phyloP scores from a whole-genome alignment of 2,888 invertebrate species.

The Folsomia manolachei region DNA sequence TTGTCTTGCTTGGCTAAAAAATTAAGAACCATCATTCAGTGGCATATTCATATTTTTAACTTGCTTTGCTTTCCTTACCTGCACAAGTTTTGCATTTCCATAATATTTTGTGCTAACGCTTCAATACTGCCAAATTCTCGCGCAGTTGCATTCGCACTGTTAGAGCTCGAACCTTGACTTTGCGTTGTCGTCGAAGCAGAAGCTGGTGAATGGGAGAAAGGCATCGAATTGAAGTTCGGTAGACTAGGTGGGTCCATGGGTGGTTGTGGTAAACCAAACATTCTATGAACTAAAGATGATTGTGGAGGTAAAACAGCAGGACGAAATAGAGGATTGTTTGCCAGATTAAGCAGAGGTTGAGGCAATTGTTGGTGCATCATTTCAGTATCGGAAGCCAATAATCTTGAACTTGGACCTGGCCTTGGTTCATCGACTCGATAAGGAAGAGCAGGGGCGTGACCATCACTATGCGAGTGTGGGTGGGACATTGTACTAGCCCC shows the following conservation, averaged over 20 bases:
- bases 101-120: constrained; percentile 48
- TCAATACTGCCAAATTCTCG: constrained; percentile 44
- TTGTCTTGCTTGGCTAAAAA: neutral
- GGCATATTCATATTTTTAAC: neutral
- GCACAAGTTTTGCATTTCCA: constrained; percentile 50
- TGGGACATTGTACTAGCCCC: neutral
- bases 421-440: neutral
- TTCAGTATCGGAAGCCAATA: neutral
- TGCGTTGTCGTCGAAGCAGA: constrained; percentile 18
- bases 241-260: neutral
- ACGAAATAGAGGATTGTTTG: neutral
- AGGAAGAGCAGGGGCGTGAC: neutral
- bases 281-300: no score
- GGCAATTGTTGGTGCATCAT: neutral
- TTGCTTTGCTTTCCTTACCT: no score
- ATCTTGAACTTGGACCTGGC: neutral
- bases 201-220: constrained; percentile 15
- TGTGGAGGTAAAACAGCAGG: neutral
- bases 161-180: neutral
- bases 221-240: neutral
- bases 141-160: constrained; percentile 1
- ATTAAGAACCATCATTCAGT: neutral
- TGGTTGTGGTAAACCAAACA: neutral
- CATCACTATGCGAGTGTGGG: neutral
- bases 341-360: neutral